phyloP scores from a whole-genome alignment of 92 coral and sea anemone species.

The Palythoa heliodiscus region DNA sequence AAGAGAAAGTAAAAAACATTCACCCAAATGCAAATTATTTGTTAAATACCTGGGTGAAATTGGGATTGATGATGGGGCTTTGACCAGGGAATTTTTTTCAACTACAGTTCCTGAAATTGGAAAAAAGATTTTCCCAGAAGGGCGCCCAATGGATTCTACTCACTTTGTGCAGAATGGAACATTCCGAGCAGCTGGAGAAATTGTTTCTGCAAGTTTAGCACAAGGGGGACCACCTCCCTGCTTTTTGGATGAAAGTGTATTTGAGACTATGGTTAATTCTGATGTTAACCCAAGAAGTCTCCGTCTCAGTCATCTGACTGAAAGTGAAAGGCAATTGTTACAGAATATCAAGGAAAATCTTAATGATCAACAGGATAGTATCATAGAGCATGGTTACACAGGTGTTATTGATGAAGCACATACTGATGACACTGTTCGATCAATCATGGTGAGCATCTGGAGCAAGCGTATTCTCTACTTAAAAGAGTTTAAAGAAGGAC shows the following conservation, averaged over 20 bases:
- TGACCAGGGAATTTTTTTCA: slow-evolving; percentile 46
- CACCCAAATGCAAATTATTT: slow-evolving; percentile 41
- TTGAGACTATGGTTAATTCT: slow-evolving; percentile 46
- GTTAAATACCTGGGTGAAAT: slow-evolving; percentile 37
- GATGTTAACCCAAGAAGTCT: slow-evolving; percentile 41
- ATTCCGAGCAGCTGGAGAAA: slow-evolving; percentile 47
- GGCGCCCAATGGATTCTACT: slow-evolving; percentile 47
- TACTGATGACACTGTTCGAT: slow-evolving; percentile 46
- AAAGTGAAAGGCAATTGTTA: slow-evolving; percentile 31
- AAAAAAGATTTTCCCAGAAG: slow-evolving; percentile 38
- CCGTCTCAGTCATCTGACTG: slow-evolving; percentile 49
- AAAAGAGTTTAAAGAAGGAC: slow-evolving; percentile 48
- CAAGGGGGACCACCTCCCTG: slow-evolving; percentile 67
- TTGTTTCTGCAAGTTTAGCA: slow-evolving; percentile 54
- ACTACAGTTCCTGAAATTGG: slow-evolving; percentile 32
- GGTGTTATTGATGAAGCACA: slow-evolving; percentile 42
- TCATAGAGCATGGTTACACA: slow-evolving; percentile 59
- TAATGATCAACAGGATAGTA: slow-evolving; percentile 37
- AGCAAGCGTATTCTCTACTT: slow-evolving; percentile 32
- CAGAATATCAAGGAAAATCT: slow-evolving; percentile 39
- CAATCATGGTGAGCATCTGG: slow-evolving; percentile 52
- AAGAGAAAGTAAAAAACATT: slow-evolving; percentile 58
- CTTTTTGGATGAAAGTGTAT: slow-evolving; percentile 49
- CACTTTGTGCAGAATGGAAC: slow-evolving; percentile 43
- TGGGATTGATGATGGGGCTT: slow-evolving; percentile 47